Base-by-base conservation (phyloP, 2,797 vertebrate species). In the Mallotus villosus region DNA sequence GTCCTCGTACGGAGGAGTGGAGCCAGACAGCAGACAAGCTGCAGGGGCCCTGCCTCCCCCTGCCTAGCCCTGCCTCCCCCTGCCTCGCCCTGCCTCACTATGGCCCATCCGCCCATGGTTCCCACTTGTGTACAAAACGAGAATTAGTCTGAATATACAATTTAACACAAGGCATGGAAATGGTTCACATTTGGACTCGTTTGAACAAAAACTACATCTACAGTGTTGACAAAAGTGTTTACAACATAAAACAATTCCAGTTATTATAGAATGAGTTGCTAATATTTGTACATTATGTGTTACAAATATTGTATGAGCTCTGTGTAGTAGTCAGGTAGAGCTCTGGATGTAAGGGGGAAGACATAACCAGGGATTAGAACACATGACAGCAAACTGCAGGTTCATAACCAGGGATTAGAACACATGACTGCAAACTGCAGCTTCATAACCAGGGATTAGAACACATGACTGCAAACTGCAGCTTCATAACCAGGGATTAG, bases 191-290 rank as follows among this genome's bases (percentile, higher is more conserved):
- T 27, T 60, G 58, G 57, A 59, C 21, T 59, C 2, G 8, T 53
- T 29, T 19, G 49, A 67, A 27, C 55, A 1, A 24, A 25, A 62
- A 12, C 22, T 67, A 62, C 63, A 59, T n/a, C 49, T 32, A 46
- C 51, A 46, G 14, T 46, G 17, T 25, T 53, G 9, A 27, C 41
- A n/a, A 57, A 37, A 69, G 5, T 67, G 57, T 46, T 16, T 0
- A 17, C 64, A 76, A 57, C 21, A 27, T 0, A 17, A 67, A 76
- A 57, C 21, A 27, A 34, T 62, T 82, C 67, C 78, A 82, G 83
- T 77, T 5, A 62, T 34, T 19, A 58, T 37, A 24, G 4, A n/a
- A 17, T n/a, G 51, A 55, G 51, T 19, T n/a, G 19, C n/a, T 68
- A 37, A 55, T 67, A 67, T 46, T 32, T 51, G 57, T 29, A 32